Percentiles rank a stretch among this genome's conserved stretches.
These are phyloP conservation scores for Macrophya alboannulata DNA, from an alignment of 2,888 invertebrate species.

Conservation along the genomic window DNA sequence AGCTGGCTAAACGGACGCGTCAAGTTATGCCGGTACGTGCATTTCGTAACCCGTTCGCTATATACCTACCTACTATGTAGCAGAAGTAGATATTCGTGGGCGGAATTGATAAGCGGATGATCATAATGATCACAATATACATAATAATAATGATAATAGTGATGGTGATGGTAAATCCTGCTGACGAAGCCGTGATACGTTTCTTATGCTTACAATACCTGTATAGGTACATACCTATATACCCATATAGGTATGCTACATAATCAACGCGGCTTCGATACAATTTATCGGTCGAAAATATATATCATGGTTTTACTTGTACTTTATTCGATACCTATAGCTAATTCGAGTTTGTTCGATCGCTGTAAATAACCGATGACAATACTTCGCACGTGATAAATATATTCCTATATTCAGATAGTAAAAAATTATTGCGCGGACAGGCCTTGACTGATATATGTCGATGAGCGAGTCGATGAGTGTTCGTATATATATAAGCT, in stretches of 20 bases:
- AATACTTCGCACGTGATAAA: neutral
- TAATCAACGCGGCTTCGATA: neutral
- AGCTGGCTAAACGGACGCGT: slow-evolving; percentile 53
- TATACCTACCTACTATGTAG: neutral
- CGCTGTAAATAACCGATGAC: neutral
- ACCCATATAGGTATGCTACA: too few species aligned
- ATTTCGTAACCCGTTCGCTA: slow-evolving; percentile 41
- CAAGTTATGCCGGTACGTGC: slow-evolving; percentile 44
- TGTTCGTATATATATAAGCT: neutral
- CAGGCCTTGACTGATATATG: neutral
- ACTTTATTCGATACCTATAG: too few species aligned
- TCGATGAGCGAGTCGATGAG: neutral
- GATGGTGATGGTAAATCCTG: neutral
- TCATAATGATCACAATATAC: slow-evolving; percentile 23
- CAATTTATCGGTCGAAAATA: neutral
- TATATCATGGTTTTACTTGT: neutral
- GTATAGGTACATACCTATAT: neutral
- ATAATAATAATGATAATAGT: neutral
- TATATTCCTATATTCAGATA: neutral
- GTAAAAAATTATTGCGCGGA: neutral
- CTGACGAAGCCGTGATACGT: neutral
- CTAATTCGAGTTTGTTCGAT: neutral
- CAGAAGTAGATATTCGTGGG: slow-evolving; percentile 27
- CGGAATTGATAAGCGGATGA: slow-evolving; percentile 48
- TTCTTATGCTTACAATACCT: neutral